Base-by-base conservation (phyloP, 2,113 vertebrate genomes). In the Neogobius melanostomus region DNA sequence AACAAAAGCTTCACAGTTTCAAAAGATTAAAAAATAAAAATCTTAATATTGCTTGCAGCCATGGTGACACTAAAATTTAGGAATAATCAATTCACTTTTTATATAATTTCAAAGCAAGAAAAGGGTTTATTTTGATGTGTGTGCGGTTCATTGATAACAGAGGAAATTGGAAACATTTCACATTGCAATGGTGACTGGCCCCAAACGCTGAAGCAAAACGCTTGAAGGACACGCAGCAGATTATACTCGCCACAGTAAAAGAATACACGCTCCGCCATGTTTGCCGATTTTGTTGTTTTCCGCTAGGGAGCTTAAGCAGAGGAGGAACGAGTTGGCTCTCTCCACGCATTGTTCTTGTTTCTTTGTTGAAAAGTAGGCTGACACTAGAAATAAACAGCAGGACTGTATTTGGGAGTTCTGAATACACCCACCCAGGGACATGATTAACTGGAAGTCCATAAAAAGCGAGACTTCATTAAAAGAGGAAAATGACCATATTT, bases 281-380 rank as follows among this genome's bases (percentile, higher is more conserved):
- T 74, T 68, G 75, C 63, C 74, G 80, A 79, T 79, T 75, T 62
- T 74, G 46, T 78, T 80, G 70, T 85, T 85, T 69, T 76, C 61
- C 28, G 28, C 61, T 5, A 7, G 69, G 79, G 66, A 79, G 78
- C 68, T 82, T 84, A 66, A 81, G 75, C 16, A 70, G 59, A 11
- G n/a, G 72, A 74, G 69, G 65, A 6, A 75, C 72, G 59, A 44
- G 52, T 77, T 79, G 81, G 79, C 77, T 73, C 60, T 8, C 64
- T 83, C 80, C 72, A 84, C 59, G 50, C 11, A 64, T 71, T 72
- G 64, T 69, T 81, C 74, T 74, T 71, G 75, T 74, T 79, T 72
- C 72, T 78, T 81, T 76, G 75, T 75, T 72, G 53, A 59, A 53
- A 36, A 64, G 72, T 69, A 45, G 81, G 54, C 57, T 48, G 45